phyloP scores from a whole-genome alignment of 2,888 invertebrate genomes.

The Drosophila paranaensis region DNA sequence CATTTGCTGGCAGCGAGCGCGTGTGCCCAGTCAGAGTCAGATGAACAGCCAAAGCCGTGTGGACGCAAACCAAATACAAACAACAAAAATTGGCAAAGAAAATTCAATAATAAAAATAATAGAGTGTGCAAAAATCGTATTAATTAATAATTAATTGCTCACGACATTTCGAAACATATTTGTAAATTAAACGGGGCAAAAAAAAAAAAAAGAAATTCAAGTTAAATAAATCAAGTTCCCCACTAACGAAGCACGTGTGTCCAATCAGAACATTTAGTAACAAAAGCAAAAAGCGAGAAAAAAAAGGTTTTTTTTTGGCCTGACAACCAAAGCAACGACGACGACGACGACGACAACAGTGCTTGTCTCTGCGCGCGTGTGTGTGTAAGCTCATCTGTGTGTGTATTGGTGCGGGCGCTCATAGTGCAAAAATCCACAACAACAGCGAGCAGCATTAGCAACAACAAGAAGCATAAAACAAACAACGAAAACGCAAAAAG shows the following conservation, averaged over 20 bases:
- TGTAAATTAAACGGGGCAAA: conserved; percentile 4
- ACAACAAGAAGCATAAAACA: conserved; percentile 32
- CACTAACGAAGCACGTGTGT: conserved; percentile 56
- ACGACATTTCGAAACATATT: conserved; percentile 32
- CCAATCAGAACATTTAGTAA: conserved; percentile 33
- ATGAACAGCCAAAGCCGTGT: conserved; percentile 60
- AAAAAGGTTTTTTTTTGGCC: conserved; percentile 36
- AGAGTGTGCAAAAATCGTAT: conserved; percentile 29
- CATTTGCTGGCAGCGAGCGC: conserved; percentile 46
- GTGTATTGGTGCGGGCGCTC: conserved; percentile 50
- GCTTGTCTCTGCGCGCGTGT: conserved; percentile 34
- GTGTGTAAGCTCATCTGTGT: conserved; percentile 16
- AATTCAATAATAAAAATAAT: conserved; percentile 24
- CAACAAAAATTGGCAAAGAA: conserved; percentile 33
- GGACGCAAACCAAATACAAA: conserved; percentile 52
- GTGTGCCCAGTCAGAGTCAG: conserved; percentile 66
- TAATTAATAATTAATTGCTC: conserved; percentile 38
- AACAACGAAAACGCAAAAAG: conserved; percentile 38
- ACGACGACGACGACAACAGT: conserved; percentile 18
- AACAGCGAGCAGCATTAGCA: conserved; percentile 36
- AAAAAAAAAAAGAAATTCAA: neutral
- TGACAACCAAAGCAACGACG: conserved; percentile 49
- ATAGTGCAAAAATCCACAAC: conserved; percentile 66
- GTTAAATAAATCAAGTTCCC: conserved; percentile 16
- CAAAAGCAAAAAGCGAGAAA: conserved; percentile 26